Evolutionary conservation across 2,888 invertebrate species (phyloP), one percentile per base, ranked within the genome.

Genomic region (Corythucha ciliata): DNA sequence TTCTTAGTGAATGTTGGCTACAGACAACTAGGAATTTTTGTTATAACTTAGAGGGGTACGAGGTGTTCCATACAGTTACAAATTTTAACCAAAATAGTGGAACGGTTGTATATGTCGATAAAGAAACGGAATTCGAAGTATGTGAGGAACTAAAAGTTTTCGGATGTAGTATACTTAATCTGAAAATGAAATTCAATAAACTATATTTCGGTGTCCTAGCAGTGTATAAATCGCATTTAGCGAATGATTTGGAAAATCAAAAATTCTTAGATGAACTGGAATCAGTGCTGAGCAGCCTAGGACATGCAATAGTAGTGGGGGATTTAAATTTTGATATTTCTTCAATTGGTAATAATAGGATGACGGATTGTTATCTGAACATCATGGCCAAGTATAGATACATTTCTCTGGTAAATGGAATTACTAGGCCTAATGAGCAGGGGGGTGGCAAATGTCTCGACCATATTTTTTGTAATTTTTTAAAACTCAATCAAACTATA

Each of bases 21-120:
- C 4, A n/a, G n/a, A 21, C 6, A 10, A 21, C 4, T 8, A n/a
- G 24, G 6, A 7, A 3, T 8, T 20, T 37, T 20, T 3, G 4
- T 4, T 20, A 37, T n/a, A 20, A 37, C 16, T 12, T 37, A 3
- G 20, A 37, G 8, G 37, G 37, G 3, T 37, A 37, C 14, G 20
- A 20, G 3, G 12, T 7, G 12, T 37, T 20, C 20, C 24, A 12
- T 20, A 37, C 37, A 14, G 24, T n/a, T 14, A 10, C 12, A 3
- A 37, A 37, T 10, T 20, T 37, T 20, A 37, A 37, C 24, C 37
- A 37, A 37, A 37, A 37, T n/a, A 37, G 37, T 37, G 37, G 37
- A 10, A 36, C 37, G 20, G 16, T 14, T 8, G 37, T 36, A 8
- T 36, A 21, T 36, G 12, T 36, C 8, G 22, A 36, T 21, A 36